phyloP scores from a whole-genome alignment of 2,113 vertebrate species.

The Aptenodytes forsteri region DNA sequence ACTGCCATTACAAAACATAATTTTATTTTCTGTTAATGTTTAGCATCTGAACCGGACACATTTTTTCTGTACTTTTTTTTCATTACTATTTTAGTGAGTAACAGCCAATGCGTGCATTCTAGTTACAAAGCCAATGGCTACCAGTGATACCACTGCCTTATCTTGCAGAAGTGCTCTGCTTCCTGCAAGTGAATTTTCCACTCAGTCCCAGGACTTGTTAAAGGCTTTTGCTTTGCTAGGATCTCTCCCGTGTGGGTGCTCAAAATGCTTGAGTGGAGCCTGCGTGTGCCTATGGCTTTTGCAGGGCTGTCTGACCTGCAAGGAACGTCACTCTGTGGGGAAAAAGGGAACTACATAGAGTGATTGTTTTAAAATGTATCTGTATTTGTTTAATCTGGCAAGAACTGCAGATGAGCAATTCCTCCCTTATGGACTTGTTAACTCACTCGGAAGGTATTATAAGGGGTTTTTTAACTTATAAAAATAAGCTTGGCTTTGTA shows the following conservation, averaged over 20 bases:
- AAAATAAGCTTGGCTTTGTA: background rate
- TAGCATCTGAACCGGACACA: background rate
- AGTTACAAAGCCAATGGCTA: background rate
- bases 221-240: background rate
- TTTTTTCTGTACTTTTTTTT: background rate
- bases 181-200: background rate
- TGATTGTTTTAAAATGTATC: background rate
- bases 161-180: background rate
- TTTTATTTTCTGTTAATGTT: background rate
- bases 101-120: background rate
- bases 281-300: background rate
- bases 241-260: background rate
- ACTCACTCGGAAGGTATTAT: background rate
- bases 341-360: background rate
- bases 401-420: background rate
- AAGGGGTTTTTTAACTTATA: background rate
- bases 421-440: background rate
- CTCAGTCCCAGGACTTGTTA: background rate
- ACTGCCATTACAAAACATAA: background rate
- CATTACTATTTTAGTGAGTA: background rate
- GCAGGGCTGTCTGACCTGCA: background rate
- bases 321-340: background rate
- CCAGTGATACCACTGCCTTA: background rate
- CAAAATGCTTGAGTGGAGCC: background rate
- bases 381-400: background rate